These are phyloP conservation scores for Euura lappo DNA, from an alignment of 1,140 invertebrate species.

Conservation along the genomic window DNA sequence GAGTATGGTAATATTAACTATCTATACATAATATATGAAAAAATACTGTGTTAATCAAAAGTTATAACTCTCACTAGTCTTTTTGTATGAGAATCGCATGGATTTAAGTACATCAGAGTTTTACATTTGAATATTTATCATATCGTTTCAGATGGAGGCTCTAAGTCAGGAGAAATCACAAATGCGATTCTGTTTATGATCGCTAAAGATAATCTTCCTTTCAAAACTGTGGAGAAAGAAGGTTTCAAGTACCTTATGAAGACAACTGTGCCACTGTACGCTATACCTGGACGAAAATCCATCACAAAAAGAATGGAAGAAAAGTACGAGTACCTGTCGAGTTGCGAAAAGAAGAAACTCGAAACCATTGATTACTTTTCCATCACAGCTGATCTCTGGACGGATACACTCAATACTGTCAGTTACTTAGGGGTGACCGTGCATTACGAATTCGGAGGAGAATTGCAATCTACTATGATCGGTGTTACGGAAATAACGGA, in stretches of 20 bases:
- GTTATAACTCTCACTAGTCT: background rate
- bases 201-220: slow-evolving; percentile 48
- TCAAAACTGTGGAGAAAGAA: too few relatives aligned
- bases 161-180: slow-evolving; percentile 26
- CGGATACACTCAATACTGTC: slow-evolving; percentile 33
- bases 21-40: background rate
- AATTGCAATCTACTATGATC: slow-evolving; percentile 24
- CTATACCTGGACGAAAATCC: slow-evolving; percentile 45
- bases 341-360: slow-evolving; percentile 32
- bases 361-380: slow-evolving; percentile 24
- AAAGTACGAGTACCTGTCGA: slow-evolving; percentile 45
- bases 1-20: too few relatives aligned
- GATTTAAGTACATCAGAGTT: background rate
- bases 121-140: background rate
- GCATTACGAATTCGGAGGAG: slow-evolving; percentile 28
- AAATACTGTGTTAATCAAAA: background rate
- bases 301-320: slow-evolving; percentile 40
- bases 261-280: slow-evolving; percentile 48
- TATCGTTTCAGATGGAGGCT: too few relatives aligned
- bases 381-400: slow-evolving; percentile 47
- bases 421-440: slow-evolving; percentile 43
- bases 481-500: slow-evolving; percentile 30
- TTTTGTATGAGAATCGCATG: background rate
- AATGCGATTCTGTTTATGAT: slow-evolving; percentile 46
- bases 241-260: slow-evolving; percentile 51